phyloP scores from a whole-genome alignment of 1,140 invertebrate genomes.

The Druon quercuslanigerum region DNA sequence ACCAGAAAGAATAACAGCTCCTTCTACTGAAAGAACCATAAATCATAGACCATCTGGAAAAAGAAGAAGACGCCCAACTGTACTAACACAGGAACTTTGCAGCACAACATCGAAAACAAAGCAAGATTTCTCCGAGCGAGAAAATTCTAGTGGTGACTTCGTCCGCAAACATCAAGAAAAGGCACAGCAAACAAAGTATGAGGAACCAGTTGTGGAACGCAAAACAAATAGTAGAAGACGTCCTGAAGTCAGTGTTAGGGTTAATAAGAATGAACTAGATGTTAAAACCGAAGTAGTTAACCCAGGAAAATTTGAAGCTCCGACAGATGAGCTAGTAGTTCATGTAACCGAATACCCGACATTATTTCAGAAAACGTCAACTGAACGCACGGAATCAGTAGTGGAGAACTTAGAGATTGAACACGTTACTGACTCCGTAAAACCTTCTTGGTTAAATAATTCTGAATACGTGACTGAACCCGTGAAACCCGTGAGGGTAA shows the following conservation, averaged over 20 bases:
- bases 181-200: neutral
- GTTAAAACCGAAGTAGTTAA: neutral
- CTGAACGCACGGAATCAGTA: neutral
- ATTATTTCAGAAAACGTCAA: neutral
- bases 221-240: neutral
- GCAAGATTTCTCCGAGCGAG: too few species aligned
- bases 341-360: neutral
- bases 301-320: neutral
- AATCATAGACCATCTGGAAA: neutral
- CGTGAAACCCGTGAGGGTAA: neutral
- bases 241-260: neutral
- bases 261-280: neutral
- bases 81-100: too few species aligned
- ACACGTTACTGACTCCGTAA: neutral
- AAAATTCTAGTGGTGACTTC: too few species aligned
- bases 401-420: neutral
- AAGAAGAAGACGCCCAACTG: neutral
- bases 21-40: slow-evolving; percentile 32
- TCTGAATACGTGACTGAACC: neutral
- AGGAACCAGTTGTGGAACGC: neutral
- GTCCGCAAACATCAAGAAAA: too few species aligned
- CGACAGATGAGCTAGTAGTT: neutral
- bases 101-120: too few species aligned
- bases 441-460: neutral
- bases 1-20: slow-evolving; percentile 27